Evolutionary conservation across 2,888 invertebrate genomes (phyloP), one percentile per base, ranked within the genome.

Genomic region (Globia sparganii): DNA sequence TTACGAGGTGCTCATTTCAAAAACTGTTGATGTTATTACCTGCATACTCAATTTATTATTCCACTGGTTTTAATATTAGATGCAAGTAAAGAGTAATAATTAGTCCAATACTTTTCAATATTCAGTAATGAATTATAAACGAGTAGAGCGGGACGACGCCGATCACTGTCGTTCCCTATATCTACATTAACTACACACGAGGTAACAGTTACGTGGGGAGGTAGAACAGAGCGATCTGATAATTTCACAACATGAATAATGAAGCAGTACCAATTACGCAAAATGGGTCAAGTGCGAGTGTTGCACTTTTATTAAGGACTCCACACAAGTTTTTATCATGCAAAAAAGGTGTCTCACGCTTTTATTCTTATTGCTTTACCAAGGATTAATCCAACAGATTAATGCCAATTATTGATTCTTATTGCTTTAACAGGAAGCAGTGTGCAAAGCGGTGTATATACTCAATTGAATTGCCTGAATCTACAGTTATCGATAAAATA

Each of bases 241-340:
- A 68, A 74, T 78, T 53, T 56, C 31, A 53, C 37, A 37, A 40
- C 69, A 73, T 81, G 66, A 83, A 81, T 81, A 73, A 77, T 81
- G n/a, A 72, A 81, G 25, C 31, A 66, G 21, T 72, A 58, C 31
- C n/a, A 70, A 72, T 82, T 77, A 82, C 43, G 8, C 62, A 15
- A 67, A 72, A 72, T 49, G 21, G 21, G 69, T 56, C 46, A 76
- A 65, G 53, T 61, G 61, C 28, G 59, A 64, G 53, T 40, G 15
- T 61, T 56, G 21, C 13, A 25, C 25, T 72, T 69, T 15, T 31
- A 31, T 46, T 31, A 18, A 8, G 31, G 3, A 21, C 18, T 59
- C 8, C 58, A 31, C 58, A 59, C 18, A 3, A 8, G 18, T 31
- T 31, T 59, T 59, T 59, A 18, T 31, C 4, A 59, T 31, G 3